These are phyloP conservation scores for Rhagologus leucostigma DNA, from an alignment of 2,113 vertebrate genomes.

Conservation along the genomic window DNA sequence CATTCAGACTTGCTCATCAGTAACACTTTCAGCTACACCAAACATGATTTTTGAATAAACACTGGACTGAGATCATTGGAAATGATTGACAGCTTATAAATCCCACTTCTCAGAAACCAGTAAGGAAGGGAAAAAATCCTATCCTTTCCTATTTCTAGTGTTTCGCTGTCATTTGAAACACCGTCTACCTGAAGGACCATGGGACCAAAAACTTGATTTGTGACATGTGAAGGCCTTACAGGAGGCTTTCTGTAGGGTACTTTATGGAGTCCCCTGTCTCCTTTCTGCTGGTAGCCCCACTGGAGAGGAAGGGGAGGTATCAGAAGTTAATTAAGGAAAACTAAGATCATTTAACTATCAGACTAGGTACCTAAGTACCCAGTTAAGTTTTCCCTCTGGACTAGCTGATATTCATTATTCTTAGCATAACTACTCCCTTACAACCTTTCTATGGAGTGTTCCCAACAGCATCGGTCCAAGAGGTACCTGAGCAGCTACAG, in stretches of 20 bases:
- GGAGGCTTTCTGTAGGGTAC: not conserved
- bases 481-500: rapidly evolving
- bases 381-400: not conserved
- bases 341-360: not conserved
- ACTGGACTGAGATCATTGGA: constrained; percentile 36
- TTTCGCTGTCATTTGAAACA: constrained; percentile 40
- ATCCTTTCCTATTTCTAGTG: constrained; percentile 7
- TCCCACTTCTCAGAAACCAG: not conserved
- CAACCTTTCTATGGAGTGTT: not conserved
- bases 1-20: constrained; percentile 65
- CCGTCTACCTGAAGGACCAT: not conserved
- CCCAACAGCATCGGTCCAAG: not conserved
- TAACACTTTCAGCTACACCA: constrained; percentile 53
- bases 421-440: not conserved
- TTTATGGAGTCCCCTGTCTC: not conserved
- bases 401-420: not conserved
- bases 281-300: not conserved
- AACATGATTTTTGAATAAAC: constrained; percentile 69
- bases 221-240: not conserved
- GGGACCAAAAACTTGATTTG: not conserved
- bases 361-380: not conserved
- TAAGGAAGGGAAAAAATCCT: not conserved
- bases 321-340: not conserved
- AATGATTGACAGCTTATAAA: constrained; percentile 64
- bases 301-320: not conserved